Percentiles rank a stretch among this genome's conserved stretches.
These are phyloP conservation scores for Hemiprocne comata DNA, from an alignment of 2,113 vertebrate species.

Conservation along the genomic window DNA sequence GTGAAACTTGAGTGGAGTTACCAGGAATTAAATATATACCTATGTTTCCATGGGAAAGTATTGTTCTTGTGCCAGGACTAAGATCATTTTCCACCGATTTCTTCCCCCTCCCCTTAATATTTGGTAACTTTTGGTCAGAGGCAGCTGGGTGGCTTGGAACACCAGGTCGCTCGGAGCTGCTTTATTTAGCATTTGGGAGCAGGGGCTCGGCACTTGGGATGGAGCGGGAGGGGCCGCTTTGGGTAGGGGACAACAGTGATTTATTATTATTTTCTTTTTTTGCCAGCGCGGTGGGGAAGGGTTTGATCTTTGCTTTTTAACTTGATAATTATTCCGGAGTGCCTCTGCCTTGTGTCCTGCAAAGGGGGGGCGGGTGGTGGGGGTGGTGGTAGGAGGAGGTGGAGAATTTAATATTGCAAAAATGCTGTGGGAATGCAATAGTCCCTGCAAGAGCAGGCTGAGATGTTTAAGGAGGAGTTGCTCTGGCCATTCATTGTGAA, in stretches of 20 bases:
- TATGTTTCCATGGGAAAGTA: constrained; percentile 74
- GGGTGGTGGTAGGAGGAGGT: not conserved
- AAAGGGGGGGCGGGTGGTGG: not conserved
- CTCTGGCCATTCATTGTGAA: constrained; percentile 18
- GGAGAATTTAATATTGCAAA: constrained; percentile 44
- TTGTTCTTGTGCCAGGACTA: constrained; percentile 66
- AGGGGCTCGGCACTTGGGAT: constrained; percentile 24
- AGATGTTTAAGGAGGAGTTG: constrained; percentile 33
- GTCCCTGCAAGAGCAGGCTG: constrained; percentile 31
- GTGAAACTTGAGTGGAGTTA: constrained; percentile 74
- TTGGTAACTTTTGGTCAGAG: constrained; percentile 70
- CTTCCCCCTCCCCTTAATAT: not conserved
- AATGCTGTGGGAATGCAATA: constrained; percentile 43
- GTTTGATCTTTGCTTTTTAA: not conserved
- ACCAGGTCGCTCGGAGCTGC: not conserved
- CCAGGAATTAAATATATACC: constrained; percentile 74
- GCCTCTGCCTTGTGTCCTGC: constrained; percentile 44
- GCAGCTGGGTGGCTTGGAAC: constrained; percentile 42
- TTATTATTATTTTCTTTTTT: not conserved
- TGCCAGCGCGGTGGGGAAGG: not conserved
- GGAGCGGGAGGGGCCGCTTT: not conserved
- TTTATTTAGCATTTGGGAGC: constrained; percentile 25
- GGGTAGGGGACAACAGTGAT: not conserved
- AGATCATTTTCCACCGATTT: constrained; percentile 73
- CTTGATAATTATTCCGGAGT: not conserved